Base-by-base conservation (phyloP, 2,888 invertebrate genomes). In the Leptodirus hochenwartii region DNA sequence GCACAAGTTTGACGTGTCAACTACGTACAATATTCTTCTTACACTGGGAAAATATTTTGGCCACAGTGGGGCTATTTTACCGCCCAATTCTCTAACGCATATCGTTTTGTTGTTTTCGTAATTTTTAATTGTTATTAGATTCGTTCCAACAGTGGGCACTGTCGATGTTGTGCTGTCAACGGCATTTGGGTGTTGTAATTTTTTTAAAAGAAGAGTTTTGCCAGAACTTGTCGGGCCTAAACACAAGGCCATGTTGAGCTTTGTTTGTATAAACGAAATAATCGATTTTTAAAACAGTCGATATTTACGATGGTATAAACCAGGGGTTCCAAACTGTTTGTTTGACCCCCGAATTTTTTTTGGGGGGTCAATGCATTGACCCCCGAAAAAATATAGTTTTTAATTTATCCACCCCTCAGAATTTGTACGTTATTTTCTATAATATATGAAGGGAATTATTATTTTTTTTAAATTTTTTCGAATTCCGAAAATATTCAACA, bases 31-130 rank as follows among this genome's bases (percentile, higher is more conserved):
- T 2, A 85, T 62, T 52, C 74, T 75, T 34, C 63, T 61, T 15
- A 66, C 50, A 29, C 69, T 67, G 24, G 64, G 63, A 39, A 75
- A 74, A 49, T 82, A 82, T 46, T 73, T 74, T 13, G 64, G 65
- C 84, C 84, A 85, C 29, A 84, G 59, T 3, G 80, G 74, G 29
- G 79, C 78, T 76, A 85, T 79, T 37, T 67, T 65, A 3, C 84
- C 82, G 1, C 85, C 84, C 15, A 84, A 60, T 55, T 85, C 85
- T 29, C 78, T 56, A 10, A 85, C 40, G 22, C 43, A 40, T 4
- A 40, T 33, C 31, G 42, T 37, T 3, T 38, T 27, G 16, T 40
- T 42, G 22, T 45, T 42, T 25, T 51, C 42, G 6, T 14, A 30
- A 16, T 32, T 33, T 11, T 60, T 58, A 10, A 84, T 59, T 22